A percentile compares a stretch with the other conserved stretches of the same genome.
phyloP scores from a whole-genome alignment of 1,140 invertebrate genomes.

The Metaphire vulgaris region DNA sequence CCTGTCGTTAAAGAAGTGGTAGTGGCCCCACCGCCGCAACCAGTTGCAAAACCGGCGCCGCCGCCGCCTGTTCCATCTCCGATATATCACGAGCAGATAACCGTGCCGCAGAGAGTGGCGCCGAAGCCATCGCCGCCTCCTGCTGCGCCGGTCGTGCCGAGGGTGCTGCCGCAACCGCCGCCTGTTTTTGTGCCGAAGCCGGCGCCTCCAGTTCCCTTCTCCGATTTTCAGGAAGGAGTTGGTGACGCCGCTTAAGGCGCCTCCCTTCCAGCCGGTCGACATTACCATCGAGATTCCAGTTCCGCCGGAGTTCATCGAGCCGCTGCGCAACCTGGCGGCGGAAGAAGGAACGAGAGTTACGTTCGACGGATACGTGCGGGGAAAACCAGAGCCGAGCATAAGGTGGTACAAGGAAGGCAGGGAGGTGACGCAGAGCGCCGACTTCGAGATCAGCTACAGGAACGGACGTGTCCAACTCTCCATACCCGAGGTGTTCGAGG shows the following conservation, averaged over 20 bases:
- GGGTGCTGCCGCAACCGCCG: slow-evolving; percentile 13
- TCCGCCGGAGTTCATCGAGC: slow-evolving; percentile 30
- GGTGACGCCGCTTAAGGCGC: not conserved
- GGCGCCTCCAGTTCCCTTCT: slow-evolving; percentile 4
- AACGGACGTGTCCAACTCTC: slow-evolving; percentile 49
- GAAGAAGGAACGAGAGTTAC: slow-evolving; percentile 31
- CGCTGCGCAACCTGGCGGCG: slow-evolving; percentile 26
- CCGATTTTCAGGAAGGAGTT: not conserved
- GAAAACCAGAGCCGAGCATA: slow-evolving; percentile 30
- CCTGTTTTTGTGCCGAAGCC: not conserved
- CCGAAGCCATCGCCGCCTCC: not conserved
- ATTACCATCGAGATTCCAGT: slow-evolving; percentile 47
- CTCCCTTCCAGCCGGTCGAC: slow-evolving; percentile 43
- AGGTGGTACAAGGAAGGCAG: slow-evolving; percentile 30
- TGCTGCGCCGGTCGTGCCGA: not conserved
- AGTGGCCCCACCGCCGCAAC: slow-evolving; percentile 1
- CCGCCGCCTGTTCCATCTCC: slow-evolving; percentile 1
- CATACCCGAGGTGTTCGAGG: slow-evolving; percentile 44
- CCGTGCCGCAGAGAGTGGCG: not conserved
- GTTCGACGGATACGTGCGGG: slow-evolving; percentile 22
- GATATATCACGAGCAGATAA: slow-evolving; percentile 11
- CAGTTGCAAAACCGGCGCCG: not conserved
- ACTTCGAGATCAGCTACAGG: slow-evolving; percentile 41
- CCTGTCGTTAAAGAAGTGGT: not conserved
- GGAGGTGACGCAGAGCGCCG: slow-evolving; percentile 16